Base-by-base conservation (phyloP, 2,888 invertebrate species). In the Gastrophysa polygoni region DNA sequence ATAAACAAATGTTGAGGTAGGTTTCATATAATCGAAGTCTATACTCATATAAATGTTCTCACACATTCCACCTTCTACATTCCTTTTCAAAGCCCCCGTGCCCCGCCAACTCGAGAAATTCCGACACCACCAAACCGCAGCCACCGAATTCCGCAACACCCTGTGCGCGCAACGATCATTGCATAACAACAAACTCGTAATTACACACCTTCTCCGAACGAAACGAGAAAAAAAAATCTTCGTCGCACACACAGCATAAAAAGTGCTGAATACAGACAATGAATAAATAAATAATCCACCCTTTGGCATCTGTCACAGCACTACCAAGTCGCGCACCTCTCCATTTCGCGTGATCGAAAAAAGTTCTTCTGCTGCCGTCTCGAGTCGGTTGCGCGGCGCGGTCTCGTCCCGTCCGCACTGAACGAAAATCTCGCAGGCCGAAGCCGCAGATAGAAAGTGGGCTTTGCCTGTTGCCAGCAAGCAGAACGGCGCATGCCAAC, bases 361-460 rank as follows among this genome's bases (percentile, higher is more conserved):
- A 38, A 28, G 18, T 16, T 21, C 56, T 24, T 46, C 60, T 8
- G 48, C 14, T 55, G 60, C 29, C 32, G 51, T 44, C 32, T 20
- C 20, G 46, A 10, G 34, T 16, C 46, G 52, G n/a, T n/a, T n/a
- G n/a, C n/a, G n/a, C n/a, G n/a, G n/a, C n/a, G n/a, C n/a, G n/a
- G n/a, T n/a, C n/a, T n/a, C n/a, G n/a, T n/a, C n/a, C n/a, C n/a
- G n/a, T n/a, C n/a, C n/a, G n/a, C n/a, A 63, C 63, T 63, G 59
- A 63, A 71, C 59, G 56, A 56, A 63, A 44, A 38, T 58, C 44
- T 48, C 49, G 29, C 16, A 21, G 29, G 24, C 4, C 14, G 14
- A n/a, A 2, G 10, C 8, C 29, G 43, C 66, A 70, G 71, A 77
- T 79, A 79, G 79, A 79, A 80, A 80, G 79, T 78, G 75, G 78